Base-by-base conservation (phyloP, 1,140 invertebrate species). In the Thaumatotibia leucotreta region DNA sequence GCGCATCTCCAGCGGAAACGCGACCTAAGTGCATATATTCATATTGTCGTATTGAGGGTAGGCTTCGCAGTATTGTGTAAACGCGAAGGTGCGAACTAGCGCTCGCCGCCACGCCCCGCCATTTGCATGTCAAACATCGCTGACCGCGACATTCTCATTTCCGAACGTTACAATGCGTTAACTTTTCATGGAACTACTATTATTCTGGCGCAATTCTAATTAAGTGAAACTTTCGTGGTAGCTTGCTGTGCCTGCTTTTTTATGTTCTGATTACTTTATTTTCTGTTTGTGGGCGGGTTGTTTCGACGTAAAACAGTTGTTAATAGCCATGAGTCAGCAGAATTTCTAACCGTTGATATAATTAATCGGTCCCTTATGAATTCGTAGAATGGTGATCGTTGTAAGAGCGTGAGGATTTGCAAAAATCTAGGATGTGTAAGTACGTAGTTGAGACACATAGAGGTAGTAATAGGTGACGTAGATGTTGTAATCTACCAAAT, bases 91-190 rank as follows among this genome's bases (percentile, higher is more conserved):
- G 62, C 31, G 22, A 11, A 11, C 29, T 32, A 33, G 61, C 8
- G 61, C 61, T 61, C 61, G 61, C 24, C 45, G 23, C 72, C 71
- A 63, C 69, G 67, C 72, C 71, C 69, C 70, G 76, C 63, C 77
- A 84, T 84, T 84, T 83, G 77, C 83, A 83, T 83, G 80, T 86
- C 80, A 86, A 80, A 79, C 75, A 73, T 70, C 67, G 76, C 74
- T 74, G 73, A 78, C 78, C 76, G 73, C 79, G 79, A 83, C 80
- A 83, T 68, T 73, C 76, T 82, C 77, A 81, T 86, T 86, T 86
- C 76, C 82, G 78, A 79, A 73, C 70, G 63, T 31, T 29, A 58
- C 52, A 24, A 54, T 70, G 64, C 65, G 66, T 69, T 63, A 69
- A 76, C 64, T 74, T 76, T 79, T 75, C 70, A 70, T 68, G 73